Conservation (phyloP, 30 jellyfish, hydroid and myxozoan species). For the Hydra vulgaris region DNA sequence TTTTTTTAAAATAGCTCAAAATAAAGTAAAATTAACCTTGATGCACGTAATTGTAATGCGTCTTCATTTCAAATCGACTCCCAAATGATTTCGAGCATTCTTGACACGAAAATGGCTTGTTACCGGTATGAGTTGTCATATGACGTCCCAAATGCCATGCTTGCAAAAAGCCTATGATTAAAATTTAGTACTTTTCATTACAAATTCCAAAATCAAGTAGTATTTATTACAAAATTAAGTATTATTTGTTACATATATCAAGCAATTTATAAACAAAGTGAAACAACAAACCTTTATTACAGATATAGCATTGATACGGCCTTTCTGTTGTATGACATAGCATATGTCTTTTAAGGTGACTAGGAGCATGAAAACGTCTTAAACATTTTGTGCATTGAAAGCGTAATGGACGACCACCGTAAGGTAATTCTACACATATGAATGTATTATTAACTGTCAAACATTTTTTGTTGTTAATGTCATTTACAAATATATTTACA, state of each 20-base stretch:
- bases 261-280: background rate
- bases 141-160: slow-evolving; percentile 99
- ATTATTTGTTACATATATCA: too few species aligned
- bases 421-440: slow-evolving; percentile 89
- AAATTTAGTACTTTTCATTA: too few species aligned
- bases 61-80: slow-evolving; percentile 96
- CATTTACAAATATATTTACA: too few species aligned
- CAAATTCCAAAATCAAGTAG: too few species aligned
- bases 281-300: slow-evolving; percentile 64
- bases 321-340: slow-evolving; percentile 91
- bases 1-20: too few species aligned
- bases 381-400: slow-evolving; percentile 79
- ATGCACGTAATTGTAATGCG: slow-evolving; percentile 87
- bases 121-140: slow-evolving; percentile 97
- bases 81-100: slow-evolving; percentile 94
- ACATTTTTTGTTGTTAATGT: too few species aligned
- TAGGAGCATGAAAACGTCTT: slow-evolving; percentile 92
- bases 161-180: slow-evolving; percentile 52
- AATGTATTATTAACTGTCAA: too few species aligned
- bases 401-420: slow-evolving; percentile 96
- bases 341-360: slow-evolving; percentile 86
- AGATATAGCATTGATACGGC: slow-evolving; percentile 77
- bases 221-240: too few species aligned
- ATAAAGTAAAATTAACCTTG: too few species aligned
- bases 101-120: slow-evolving; percentile 84